Evolutionary conservation across 2,888 invertebrate genomes (phyloP).

Genomic region (Hemaris fuciformis): DNA sequence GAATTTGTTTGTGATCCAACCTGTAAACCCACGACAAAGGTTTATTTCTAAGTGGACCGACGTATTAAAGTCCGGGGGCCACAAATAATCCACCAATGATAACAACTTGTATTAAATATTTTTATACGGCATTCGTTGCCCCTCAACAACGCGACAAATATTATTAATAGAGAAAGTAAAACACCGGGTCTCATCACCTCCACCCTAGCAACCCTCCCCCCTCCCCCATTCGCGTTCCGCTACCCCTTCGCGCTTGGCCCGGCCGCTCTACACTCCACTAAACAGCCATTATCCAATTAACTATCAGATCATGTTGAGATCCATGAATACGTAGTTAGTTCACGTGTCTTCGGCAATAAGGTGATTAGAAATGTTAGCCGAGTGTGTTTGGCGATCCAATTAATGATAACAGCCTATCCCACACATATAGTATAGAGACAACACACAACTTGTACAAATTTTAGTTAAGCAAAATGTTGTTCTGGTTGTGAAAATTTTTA

Average conservation of each 20-base stretch:
- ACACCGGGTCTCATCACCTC: not conserved
- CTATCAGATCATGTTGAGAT: constrained; percentile 11
- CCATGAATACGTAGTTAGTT: not conserved
- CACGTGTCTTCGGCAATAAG: not conserved
- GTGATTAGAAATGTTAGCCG: not conserved
- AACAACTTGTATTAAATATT: not conserved
- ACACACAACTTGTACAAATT: no score
- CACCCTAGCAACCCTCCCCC: no score
- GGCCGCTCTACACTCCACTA: constrained; percentile 9
- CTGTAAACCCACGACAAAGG: no score
- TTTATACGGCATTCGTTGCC: not conserved
- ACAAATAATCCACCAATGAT: not conserved
- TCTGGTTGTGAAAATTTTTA: no score
- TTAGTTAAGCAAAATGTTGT: no score
- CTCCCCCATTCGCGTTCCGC: no score
- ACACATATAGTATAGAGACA: no score
- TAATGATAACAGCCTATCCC: not conserved
- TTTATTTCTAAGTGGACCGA: no score
- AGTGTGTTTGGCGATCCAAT: not conserved
- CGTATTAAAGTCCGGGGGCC: no score
- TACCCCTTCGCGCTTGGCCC: no score
- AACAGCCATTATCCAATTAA: constrained; percentile 22
- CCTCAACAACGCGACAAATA: not conserved
- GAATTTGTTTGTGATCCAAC: no score
- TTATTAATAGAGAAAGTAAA: not conserved